Percentiles rank a stretch among this genome's conserved stretches.
phyloP scores from a whole-genome alignment of 1,140 invertebrate genomes.

The Oryzaephilus surinamensis region DNA sequence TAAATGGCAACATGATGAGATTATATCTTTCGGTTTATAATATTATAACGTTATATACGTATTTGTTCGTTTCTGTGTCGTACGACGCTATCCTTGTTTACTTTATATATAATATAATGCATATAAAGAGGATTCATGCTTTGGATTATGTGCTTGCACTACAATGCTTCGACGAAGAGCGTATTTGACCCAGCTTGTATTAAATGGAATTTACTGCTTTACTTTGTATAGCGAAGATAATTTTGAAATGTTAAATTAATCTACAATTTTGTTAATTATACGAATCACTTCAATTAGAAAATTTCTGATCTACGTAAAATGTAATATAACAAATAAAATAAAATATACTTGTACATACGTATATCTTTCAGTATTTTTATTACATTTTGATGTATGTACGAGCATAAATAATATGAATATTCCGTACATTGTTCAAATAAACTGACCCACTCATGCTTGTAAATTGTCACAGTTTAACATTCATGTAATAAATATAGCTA shows the following conservation, averaged over 20 bases:
- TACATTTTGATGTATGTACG: too few relatives aligned
- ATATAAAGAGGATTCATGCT: conserved; percentile 1
- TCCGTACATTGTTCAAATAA: too few relatives aligned
- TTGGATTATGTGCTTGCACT: conserved; percentile 7
- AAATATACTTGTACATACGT: neutral
- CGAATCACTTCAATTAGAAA: neutral
- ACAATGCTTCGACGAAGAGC: conserved; percentile 9
- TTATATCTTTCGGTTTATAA: neutral
- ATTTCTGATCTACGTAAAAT: neutral
- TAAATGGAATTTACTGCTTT: conserved; percentile 5
- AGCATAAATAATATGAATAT: too few relatives aligned
- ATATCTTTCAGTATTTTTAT: neutral
- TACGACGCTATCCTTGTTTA: neutral
- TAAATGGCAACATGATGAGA: conserved; percentile 7
- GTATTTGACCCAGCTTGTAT: conserved; percentile 6
- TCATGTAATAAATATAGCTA: too few relatives aligned
- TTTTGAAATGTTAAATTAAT: too few relatives aligned
- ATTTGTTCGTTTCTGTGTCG: neutral
- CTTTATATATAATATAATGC: too few relatives aligned
- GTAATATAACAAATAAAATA: neutral
- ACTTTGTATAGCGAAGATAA: conserved; percentile 1
- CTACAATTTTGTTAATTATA: too few relatives aligned
- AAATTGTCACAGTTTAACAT: too few relatives aligned
- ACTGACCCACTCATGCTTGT: too few relatives aligned
- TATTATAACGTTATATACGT: too few relatives aligned